A percentile compares a stretch with the other conserved stretches of the same genome.
These are phyloP conservation scores for Leucosticte australis DNA, from an alignment of 2,113 vertebrate genomes.

Conservation along the genomic window DNA sequence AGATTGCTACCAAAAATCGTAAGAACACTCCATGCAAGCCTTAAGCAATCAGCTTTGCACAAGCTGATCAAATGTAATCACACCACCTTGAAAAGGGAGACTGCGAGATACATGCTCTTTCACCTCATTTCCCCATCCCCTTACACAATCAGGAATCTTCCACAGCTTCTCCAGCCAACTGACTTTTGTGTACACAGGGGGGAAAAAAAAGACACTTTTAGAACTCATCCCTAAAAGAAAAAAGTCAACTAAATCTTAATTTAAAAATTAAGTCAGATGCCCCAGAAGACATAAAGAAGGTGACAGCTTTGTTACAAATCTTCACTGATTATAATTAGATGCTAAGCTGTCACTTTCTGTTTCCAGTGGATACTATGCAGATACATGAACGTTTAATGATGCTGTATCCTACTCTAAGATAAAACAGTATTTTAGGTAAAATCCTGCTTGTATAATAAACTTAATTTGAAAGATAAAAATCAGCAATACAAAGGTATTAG, in stretches of 20 bases:
- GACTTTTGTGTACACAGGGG: conserved; percentile 66
- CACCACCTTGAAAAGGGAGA: conserved; percentile 78
- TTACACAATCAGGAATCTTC: conserved; percentile 81
- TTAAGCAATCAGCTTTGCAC: conserved; percentile 62
- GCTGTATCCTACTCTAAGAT: neutral
- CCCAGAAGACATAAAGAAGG: neutral
- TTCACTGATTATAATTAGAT: neutral
- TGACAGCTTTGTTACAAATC: neutral
- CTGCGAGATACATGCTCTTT: conserved; percentile 76
- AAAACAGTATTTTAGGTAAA: neutral
- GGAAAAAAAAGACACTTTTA: neutral
- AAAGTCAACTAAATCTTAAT: neutral
- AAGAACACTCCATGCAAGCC: conserved; percentile 62
- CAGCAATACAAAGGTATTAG: neutral
- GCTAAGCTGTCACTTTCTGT: neutral
- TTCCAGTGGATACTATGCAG: neutral
- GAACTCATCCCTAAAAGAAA: conserved; percentile 7
- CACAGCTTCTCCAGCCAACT: conserved; percentile 82
- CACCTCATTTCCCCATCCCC: conserved; percentile 79
- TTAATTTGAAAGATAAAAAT: neutral
- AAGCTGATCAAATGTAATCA: conserved; percentile 64
- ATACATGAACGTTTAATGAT: neutral
- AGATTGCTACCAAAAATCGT: neutral
- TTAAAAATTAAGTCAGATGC: neutral
- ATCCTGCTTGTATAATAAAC: neutral